Percentiles rank a stretch among this genome's conserved stretches.
Conservation (phyloP, 2,113 vertebrate genomes). For the Marcusenius ussheri region DNA sequence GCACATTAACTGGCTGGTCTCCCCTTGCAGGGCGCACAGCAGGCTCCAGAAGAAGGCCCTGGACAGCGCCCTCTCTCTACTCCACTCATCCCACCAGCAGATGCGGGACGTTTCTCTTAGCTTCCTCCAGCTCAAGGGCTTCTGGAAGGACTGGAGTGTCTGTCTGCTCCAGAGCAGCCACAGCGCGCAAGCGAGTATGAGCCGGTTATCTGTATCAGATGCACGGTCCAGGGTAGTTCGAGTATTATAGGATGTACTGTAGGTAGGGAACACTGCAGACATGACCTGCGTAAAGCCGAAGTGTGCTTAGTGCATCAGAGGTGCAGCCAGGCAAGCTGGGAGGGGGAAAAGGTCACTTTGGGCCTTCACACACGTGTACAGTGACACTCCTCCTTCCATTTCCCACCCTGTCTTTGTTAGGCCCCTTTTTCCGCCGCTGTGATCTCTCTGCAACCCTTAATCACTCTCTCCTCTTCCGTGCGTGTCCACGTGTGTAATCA, state of each 20-base stretch:
- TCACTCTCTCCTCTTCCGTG: neutral
- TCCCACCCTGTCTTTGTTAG: neutral
- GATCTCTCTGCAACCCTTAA: neutral
- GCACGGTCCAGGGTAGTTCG: neutral
- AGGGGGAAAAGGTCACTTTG: neutral
- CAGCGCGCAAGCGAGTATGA: constrained; percentile 42
- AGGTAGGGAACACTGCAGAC: neutral
- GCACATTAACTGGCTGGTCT: neutral
- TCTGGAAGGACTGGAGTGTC: constrained; percentile 49
- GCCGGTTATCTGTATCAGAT: neutral
- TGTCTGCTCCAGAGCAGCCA: constrained; percentile 36
- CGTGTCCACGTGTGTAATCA: neutral
- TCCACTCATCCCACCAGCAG: constrained; percentile 54
- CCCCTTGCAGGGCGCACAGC: constrained; percentile 55
- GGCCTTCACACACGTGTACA: neutral
- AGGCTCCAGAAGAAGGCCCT: constrained; percentile 54
- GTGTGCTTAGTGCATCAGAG: neutral
- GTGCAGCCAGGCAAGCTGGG: neutral
- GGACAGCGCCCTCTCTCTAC: constrained; percentile 48
- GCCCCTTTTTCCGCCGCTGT: neutral
- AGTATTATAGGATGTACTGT: neutral
- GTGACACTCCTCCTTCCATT: neutral
- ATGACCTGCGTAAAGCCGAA: neutral
- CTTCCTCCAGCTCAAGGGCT: constrained; percentile 52
- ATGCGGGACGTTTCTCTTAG: constrained; percentile 61